Evolutionary conservation across 1,140 invertebrate genomes (phyloP).

Genomic region (Eubasilissa regina): DNA sequence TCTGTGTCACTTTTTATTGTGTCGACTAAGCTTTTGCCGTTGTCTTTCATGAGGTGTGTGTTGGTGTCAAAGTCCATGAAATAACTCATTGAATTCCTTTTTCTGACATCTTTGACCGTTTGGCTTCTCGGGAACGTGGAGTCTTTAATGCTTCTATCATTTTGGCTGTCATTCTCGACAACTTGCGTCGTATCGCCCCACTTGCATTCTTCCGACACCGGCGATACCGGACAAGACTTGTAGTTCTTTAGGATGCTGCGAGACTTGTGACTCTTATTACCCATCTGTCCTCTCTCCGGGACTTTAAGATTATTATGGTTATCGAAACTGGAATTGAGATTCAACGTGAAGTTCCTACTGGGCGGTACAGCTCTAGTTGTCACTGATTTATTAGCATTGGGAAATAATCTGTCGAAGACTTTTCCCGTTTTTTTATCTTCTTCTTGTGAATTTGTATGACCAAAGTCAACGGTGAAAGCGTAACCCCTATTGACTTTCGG

Average conservation of each 20-base stretch:
- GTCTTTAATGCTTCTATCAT: slow-evolving; percentile 58
- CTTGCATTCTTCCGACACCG: slow-evolving; percentile 79
- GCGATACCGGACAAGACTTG: slow-evolving; percentile 79
- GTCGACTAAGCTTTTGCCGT: slow-evolving; percentile 74
- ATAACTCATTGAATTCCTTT: slow-evolving; percentile 73
- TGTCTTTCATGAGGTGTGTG: slow-evolving; percentile 69
- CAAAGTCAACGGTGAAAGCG: slow-evolving; percentile 67
- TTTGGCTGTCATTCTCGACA: slow-evolving; percentile 24
- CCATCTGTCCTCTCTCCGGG: slow-evolving; percentile 8
- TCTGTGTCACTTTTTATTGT: slow-evolving; percentile 76
- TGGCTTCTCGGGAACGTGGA: slow-evolving; percentile 16
- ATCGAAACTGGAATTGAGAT: slow-evolving; percentile 59
- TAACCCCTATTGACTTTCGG: slow-evolving; percentile 53
- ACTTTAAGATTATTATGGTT: slow-evolving; percentile 50
- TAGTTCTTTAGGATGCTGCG: slow-evolving; percentile 78
- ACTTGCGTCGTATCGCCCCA: slow-evolving; percentile 70
- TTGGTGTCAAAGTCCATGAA: slow-evolving; percentile 73
- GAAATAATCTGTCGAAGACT: slow-evolving; percentile 70
- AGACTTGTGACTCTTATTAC: slow-evolving; percentile 63
- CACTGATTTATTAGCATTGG: slow-evolving; percentile 54
- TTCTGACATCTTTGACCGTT: slow-evolving; percentile 61
- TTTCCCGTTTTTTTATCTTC: slow-evolving; percentile 60
- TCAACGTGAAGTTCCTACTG: slow-evolving; percentile 68
- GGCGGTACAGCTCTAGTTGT: slow-evolving; percentile 28
- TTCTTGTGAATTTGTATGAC: slow-evolving; percentile 53